Conservation (phyloP, 2,888 invertebrate species). For the Spialia ferax region DNA sequence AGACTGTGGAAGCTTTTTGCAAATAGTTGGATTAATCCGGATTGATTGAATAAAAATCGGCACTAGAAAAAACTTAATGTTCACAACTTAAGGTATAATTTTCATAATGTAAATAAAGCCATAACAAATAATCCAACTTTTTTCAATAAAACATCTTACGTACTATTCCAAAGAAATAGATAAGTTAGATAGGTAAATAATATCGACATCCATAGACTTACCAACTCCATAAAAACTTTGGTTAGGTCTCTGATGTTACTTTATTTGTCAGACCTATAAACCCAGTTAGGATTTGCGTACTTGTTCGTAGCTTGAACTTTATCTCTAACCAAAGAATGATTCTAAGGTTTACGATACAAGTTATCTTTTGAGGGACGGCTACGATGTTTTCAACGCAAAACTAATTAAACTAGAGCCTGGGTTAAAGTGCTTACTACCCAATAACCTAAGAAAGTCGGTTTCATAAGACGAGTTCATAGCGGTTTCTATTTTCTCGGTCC, state of each 20-base stretch:
- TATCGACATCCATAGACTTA: no score
- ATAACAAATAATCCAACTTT: no score
- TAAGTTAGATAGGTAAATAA: no score
- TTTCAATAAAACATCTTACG: no score
- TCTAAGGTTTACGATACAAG: not conserved
- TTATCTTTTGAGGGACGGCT: constrained; percentile 7
- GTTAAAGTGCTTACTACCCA: not conserved
- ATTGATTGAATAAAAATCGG: not conserved
- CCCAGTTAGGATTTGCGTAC: not conserved
- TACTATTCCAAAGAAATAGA: no score
- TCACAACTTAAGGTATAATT: no score
- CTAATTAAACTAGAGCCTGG: constrained; percentile 11
- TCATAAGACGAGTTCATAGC: not conserved
- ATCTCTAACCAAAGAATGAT: not conserved
- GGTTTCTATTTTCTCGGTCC: not conserved
- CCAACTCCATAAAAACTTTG: no score
- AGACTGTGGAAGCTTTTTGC: not conserved
- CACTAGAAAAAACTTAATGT: not conserved
- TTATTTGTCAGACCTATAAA: not conserved
- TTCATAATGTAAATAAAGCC: no score
- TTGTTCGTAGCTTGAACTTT: not conserved
- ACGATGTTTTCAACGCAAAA: constrained; percentile 1
- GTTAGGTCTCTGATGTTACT: not conserved
- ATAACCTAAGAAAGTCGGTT: not conserved
- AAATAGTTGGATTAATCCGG: not conserved